Percentiles rank a stretch among this genome's conserved stretches.
Conservation (phyloP, 2,888 invertebrate genomes). For the Neelides folsomi region DNA sequence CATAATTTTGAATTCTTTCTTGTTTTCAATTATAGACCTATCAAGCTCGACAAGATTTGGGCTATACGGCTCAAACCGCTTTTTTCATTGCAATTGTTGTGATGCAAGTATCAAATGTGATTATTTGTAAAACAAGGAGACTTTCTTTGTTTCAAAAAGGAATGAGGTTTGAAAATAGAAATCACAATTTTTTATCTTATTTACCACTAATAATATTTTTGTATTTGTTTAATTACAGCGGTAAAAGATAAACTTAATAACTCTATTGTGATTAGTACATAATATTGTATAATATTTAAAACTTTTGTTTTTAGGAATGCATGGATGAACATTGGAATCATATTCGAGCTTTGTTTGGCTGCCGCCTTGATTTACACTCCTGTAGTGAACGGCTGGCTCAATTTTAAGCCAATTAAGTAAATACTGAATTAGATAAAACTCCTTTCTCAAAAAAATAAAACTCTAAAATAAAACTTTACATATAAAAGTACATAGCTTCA, state of each 20-base stretch:
- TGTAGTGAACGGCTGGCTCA: slow-evolving; percentile 13
- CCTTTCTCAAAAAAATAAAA: neutral
- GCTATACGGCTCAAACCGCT: slow-evolving; percentile 22
- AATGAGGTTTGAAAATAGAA: slow-evolving; percentile 36
- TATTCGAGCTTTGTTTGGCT: slow-evolving; percentile 18
- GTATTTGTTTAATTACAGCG: too few relatives aligned
- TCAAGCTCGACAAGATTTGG: slow-evolving; percentile 15
- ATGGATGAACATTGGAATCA: slow-evolving; percentile 30
- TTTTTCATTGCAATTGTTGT: slow-evolving; percentile 29
- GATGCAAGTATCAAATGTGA: slow-evolving; percentile 26
- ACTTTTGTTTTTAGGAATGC: slow-evolving; percentile 16
- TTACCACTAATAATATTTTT: neutral
- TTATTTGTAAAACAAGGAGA: slow-evolving; percentile 27
- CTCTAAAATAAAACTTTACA: too few relatives aligned
- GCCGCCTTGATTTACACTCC: slow-evolving; percentile 29
- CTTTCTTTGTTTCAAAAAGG: slow-evolving; percentile 26
- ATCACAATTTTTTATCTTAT: neutral
- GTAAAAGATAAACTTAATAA: too few relatives aligned
- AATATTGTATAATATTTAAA: neutral
- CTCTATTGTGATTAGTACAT: too few relatives aligned
- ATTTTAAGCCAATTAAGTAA: slow-evolving; percentile 16
- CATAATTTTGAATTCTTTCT: neutral
- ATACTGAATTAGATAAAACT: neutral
- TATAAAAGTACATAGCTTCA: too few relatives aligned
- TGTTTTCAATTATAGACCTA: slow-evolving; percentile 12